Percentiles rank a stretch among this genome's conserved stretches.
These are phyloP conservation scores for Drosophila peninsularis DNA, from an alignment of 2,888 invertebrate genomes.

Conservation along the genomic window DNA sequence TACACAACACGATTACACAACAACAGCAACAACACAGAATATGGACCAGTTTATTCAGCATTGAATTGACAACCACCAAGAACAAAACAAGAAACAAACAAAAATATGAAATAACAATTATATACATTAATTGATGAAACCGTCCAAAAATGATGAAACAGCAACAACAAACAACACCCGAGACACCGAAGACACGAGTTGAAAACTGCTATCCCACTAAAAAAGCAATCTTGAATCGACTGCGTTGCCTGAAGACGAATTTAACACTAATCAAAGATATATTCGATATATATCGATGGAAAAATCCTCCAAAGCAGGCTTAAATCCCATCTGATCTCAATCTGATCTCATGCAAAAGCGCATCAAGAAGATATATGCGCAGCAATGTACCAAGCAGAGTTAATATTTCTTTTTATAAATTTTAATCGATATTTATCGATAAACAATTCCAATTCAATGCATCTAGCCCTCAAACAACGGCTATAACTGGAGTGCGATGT, in stretches of 20 bases:
- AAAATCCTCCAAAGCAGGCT: too few species aligned
- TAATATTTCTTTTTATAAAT: not conserved
- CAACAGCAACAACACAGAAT: slow-evolving; percentile 34
- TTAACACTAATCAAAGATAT: not conserved
- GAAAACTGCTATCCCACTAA: slow-evolving; percentile 67
- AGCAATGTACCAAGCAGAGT: not conserved
- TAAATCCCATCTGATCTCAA: too few species aligned
- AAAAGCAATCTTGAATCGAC: slow-evolving; percentile 11
- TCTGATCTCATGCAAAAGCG: too few species aligned
- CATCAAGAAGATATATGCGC: not conserved
- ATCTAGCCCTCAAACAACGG: too few species aligned
- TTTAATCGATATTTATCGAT: not conserved
- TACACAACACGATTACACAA: slow-evolving; percentile 38
- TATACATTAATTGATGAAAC: slow-evolving; percentile 73
- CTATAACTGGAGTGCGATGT: not conserved
- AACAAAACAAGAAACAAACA: slow-evolving; percentile 37
- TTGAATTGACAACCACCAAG: slow-evolving; percentile 77
- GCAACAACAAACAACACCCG: slow-evolving; percentile 51
- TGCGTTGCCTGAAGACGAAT: not conserved
- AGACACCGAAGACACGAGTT: slow-evolving; percentile 67
- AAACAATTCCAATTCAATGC: not conserved
- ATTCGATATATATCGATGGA: not conserved
- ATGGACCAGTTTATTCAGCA: slow-evolving; percentile 77
- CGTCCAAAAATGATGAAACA: slow-evolving; percentile 65
- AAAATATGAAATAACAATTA: slow-evolving; percentile 43